phyloP scores from a whole-genome alignment of 1,140 invertebrate species.

The Cephus cinctus region DNA sequence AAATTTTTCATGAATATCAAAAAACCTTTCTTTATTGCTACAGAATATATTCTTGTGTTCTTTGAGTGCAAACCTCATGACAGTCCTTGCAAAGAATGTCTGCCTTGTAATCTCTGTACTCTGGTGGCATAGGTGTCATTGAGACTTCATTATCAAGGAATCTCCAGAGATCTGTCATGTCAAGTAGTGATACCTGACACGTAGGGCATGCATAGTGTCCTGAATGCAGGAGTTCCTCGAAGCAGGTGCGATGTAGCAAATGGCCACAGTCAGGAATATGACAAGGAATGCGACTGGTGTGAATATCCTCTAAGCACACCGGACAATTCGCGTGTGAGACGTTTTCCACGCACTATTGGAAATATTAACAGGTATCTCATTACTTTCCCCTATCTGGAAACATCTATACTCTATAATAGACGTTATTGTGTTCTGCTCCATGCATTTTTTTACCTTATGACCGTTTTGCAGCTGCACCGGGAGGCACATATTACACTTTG shows the following conservation, averaged over 20 bases:
- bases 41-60: too few relatives aligned
- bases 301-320: constrained; percentile 85
- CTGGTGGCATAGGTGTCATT: constrained; percentile 77
- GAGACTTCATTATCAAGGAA: constrained; percentile 78
- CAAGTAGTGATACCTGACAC: constrained; percentile 80
- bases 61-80: constrained; percentile 65
- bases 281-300: constrained; percentile 82
- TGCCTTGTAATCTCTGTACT: constrained; percentile 75
- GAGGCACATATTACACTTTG: constrained; percentile 84
- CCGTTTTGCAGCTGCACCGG: constrained; percentile 74
- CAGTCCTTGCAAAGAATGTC: constrained; percentile 87
- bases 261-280: constrained; percentile 86
- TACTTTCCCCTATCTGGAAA: too few relatives aligned
- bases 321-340: constrained; percentile 83
- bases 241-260: constrained; percentile 78
- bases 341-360: constrained; percentile 80
- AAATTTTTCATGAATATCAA: constrained; percentile 1
- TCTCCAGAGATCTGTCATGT: constrained; percentile 80
- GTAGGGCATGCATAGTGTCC: constrained; percentile 86
- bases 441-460: constrained; percentile 79
- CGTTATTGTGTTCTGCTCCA: too few relatives aligned
- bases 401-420: too few relatives aligned
- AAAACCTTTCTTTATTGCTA: constrained; percentile 1
- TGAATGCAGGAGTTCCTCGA: constrained; percentile 72
- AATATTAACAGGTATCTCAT: too few relatives aligned